phyloP scores from a whole-genome alignment of 2,797 vertebrate genomes.

The Pangasius djambal region DNA sequence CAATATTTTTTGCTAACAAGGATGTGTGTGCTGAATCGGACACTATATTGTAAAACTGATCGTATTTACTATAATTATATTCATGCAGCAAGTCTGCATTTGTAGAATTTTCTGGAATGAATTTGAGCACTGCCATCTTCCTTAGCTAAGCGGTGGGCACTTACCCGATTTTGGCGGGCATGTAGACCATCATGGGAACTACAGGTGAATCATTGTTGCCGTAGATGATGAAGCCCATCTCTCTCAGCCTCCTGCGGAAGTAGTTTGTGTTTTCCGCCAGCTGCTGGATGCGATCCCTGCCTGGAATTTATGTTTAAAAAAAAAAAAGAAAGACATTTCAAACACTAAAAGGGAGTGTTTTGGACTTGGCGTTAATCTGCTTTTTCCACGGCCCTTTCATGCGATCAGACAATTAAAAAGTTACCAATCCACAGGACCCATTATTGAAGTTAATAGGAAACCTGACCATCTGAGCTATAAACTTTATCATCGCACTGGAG shows the following conservation, averaged over 20 bases:
- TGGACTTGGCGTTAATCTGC: slow-evolving; percentile 49
- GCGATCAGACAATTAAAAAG: slow-evolving; percentile 58
- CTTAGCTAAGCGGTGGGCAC: not conserved
- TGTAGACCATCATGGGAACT: slow-evolving; percentile 87
- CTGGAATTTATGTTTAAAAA: slow-evolving; percentile 61
- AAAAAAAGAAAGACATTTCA: slow-evolving; percentile 31
- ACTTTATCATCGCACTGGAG: slow-evolving; percentile 30
- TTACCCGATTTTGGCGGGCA: slow-evolving; percentile 89
- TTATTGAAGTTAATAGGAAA: slow-evolving; percentile 52
- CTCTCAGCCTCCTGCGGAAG: slow-evolving; percentile 81
- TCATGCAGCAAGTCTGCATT: not conserved
- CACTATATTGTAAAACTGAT: not conserved
- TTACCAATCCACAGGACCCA: slow-evolving; percentile 50
- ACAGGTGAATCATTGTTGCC: slow-evolving; percentile 88
- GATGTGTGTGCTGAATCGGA: not conserved
- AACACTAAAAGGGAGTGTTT: not conserved
- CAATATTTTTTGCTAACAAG: too few species aligned
- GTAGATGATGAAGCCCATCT: slow-evolving; percentile 88
- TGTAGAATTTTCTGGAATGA: not conserved
- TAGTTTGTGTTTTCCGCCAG: slow-evolving; percentile 85
- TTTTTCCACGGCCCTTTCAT: slow-evolving; percentile 59
- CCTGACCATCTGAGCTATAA: slow-evolving; percentile 57
- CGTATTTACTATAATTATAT: too few species aligned
- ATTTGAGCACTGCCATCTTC: not conserved
- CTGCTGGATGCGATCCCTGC: slow-evolving; percentile 78